phyloP scores from a whole-genome alignment of 2,888 invertebrate genomes.

The Stramonita haemastoma region DNA sequence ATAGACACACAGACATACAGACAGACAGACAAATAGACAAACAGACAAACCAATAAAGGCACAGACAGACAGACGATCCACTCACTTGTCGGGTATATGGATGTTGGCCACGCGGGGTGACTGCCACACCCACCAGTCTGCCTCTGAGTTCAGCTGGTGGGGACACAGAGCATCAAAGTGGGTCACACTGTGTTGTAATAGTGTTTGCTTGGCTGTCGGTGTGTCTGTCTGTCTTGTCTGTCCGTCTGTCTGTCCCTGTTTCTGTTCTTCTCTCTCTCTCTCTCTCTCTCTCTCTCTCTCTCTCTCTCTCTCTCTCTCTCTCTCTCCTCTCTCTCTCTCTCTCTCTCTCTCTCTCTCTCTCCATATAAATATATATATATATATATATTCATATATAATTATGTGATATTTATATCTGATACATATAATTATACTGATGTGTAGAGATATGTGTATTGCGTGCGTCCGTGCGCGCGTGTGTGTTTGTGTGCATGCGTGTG shows the following conservation, averaged over 20 bases:
- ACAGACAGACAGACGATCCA: constrained; percentile 5
- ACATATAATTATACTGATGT: no score
- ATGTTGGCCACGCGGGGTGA: constrained; percentile 55
- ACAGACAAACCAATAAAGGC: no score
- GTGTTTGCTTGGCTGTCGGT: no score
- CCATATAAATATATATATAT: no score
- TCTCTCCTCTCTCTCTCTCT: neutral
- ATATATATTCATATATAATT: no score
- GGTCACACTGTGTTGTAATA: no score
- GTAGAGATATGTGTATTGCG: neutral
- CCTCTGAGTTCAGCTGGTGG: constrained; percentile 48
- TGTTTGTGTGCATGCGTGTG: neutral
- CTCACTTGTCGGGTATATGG: constrained; percentile 58
- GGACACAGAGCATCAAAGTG: no score
- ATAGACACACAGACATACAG: neutral
- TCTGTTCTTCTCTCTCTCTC: neutral
- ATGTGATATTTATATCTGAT: no score
- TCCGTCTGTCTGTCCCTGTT: neutral
- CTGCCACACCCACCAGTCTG: constrained; percentile 61
- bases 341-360: neutral
- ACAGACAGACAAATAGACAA: no score
- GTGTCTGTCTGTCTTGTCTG: neutral
- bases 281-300: neutral
- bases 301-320: neutral
- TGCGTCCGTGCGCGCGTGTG: neutral